A percentile compares a stretch with the other conserved stretches of the same genome.
These are phyloP conservation scores for Eidolon dupreanum DNA, from an alignment of 2,797 vertebrate genomes.

Conservation along the genomic window DNA sequence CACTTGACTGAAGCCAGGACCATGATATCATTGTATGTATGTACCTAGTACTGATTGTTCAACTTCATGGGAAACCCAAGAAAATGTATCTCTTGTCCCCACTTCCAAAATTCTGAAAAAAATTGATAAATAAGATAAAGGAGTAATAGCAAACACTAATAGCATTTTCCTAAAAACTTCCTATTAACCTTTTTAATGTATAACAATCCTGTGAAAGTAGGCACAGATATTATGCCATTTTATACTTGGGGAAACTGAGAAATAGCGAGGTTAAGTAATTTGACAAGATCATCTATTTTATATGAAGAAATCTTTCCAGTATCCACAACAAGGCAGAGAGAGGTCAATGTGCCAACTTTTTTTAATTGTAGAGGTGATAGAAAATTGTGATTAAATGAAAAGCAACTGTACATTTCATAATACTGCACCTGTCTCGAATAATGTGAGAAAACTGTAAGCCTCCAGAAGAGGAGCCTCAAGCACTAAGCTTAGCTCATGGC, in stretches of 20 bases:
- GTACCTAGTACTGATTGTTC: neutral
- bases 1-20: neutral
- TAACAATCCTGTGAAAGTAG: neutral
- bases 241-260: neutral
- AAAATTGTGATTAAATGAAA: constrained; percentile 4
- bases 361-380: neutral
- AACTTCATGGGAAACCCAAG: neutral
- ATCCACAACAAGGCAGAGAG: neutral
- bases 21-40: neutral
- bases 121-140: neutral
- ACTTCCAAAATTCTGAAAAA: neutral
- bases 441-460: neutral
- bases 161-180: neutral
- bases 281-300: neutral
- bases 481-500: neutral
- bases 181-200: neutral
- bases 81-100: neutral
- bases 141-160: neutral
- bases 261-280: neutral
- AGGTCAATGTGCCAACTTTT: neutral
- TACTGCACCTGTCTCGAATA: neutral
- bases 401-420: neutral
- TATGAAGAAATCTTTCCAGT: neutral
- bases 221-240: neutral
- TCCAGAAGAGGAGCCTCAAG: neutral